Base-by-base conservation (phyloP, 2,797 vertebrate species). In the Chelidonichthys spinosus region DNA sequence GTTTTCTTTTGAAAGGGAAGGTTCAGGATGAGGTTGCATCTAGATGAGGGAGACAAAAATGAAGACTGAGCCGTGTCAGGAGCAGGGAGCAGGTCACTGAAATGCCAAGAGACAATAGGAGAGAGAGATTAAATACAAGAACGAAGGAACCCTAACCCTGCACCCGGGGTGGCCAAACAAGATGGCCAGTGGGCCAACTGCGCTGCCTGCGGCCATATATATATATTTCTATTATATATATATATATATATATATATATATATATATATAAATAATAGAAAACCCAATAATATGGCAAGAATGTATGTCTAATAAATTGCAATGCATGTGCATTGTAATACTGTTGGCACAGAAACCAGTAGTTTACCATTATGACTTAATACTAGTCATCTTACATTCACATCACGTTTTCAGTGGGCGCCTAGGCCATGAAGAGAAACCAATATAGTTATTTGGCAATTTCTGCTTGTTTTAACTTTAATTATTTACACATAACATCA, bases 1-100 rank as follows among this genome's bases (percentile, higher is more conserved):
- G 40, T 60, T 66, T 65, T 67, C 63, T 82, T 74, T 18, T 11
- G 7, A 73, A 76, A 76, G 67, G 63, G 64, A 76, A 84, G 46
- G 70, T 43, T 59, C 68, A 81, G 62, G 53, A 84, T 78, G 44
- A 75, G 42, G 25, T 2, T 67, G 74, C 87, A 74, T 82, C 32
- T 82, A 63, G 63, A 85, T 69, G 52, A 75, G 36, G 18, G 17
- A 72, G 75, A 63, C 52, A 43, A 4, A 69, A 73, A 83, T 81
- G 59, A 78, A 78, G 67, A 80, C 67, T 44, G 63, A 81, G 63
- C 11, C 25, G 69, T 82, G 66, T 67, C 78, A 81, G 49, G 53
- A 49, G 13, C 47, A 82, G 61, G 35, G 46, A 60, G 32, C 4
- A 18, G 81, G 70, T 65, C 56, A 55, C 17, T 71, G 43, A 78